phyloP scores from a whole-genome alignment of 2,888 invertebrate genomes.

The Rotaria macrura region DNA sequence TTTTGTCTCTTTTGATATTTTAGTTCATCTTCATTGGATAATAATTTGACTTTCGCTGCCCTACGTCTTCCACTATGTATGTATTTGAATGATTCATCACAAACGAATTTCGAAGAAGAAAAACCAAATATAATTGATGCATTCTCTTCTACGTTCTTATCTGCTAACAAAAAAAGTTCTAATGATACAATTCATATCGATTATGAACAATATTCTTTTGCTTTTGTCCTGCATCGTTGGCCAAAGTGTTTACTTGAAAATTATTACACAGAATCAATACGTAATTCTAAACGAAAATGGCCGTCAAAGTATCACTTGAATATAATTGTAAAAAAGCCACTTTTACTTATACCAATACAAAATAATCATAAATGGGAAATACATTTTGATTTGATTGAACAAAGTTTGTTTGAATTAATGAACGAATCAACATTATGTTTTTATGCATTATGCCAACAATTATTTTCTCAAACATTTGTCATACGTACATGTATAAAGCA shows the following conservation, averaged over 20 bases:
- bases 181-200: neutral
- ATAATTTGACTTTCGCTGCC: neutral
- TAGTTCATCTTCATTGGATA: neutral
- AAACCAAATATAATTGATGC: neutral
- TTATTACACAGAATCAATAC: neutral
- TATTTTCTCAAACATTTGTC: neutral
- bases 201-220: conserved; percentile 16
- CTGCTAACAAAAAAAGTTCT: neutral
- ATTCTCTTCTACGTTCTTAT: neutral
- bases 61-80: neutral
- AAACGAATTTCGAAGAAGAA: neutral
- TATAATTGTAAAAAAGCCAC: neutral
- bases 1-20: too few species aligned
- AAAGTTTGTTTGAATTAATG: conserved; percentile 1
- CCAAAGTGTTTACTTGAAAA: neutral
- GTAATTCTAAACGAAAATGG: conserved; percentile 4
- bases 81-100: neutral
- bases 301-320: conserved; percentile 14
- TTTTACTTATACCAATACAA: neutral
- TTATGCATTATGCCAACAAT: neutral
- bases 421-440: conserved; percentile 9
- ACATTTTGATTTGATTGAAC: conserved; percentile 9
- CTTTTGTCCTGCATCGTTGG: neutral
- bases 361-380: neutral
- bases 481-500: neutral